These are phyloP conservation scores for Abscondita cerata DNA, from an alignment of 2,888 invertebrate genomes.

Conservation along the genomic window DNA sequence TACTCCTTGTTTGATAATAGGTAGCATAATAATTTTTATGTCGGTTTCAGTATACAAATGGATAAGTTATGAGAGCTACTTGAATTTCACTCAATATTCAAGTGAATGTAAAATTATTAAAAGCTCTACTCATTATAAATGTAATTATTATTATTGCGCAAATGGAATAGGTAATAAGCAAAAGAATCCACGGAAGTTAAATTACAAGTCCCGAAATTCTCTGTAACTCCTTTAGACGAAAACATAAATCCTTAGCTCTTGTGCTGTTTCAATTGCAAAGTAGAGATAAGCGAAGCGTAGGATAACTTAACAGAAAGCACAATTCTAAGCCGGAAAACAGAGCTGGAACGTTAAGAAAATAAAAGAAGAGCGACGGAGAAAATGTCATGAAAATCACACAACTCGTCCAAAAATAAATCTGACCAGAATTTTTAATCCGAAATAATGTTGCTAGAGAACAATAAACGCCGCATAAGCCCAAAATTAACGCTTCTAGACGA, in stretches of 20 bases:
- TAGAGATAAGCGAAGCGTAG: constrained; percentile 33
- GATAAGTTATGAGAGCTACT: too few species aligned
- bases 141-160: too few species aligned
- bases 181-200: constrained; percentile 3
- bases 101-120: too few species aligned
- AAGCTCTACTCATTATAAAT: too few species aligned
- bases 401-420: constrained; percentile 49
- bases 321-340: constrained; percentile 33
- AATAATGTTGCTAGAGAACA: constrained; percentile 38
- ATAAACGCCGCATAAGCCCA: constrained; percentile 32
- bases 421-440: constrained; percentile 50
- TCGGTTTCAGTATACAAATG: too few species aligned
- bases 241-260: constrained; percentile 29
- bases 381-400: constrained; percentile 50
- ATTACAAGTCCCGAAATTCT: constrained; percentile 3
- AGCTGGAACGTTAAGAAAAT: constrained; percentile 41
- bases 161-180: not conserved
- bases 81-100: too few species aligned
- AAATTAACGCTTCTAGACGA: constrained; percentile 33
- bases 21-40: too few species aligned
- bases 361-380: constrained; percentile 42
- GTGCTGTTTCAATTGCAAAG: constrained; percentile 35
- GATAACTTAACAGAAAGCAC: constrained; percentile 31
- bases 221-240: constrained; percentile 16
- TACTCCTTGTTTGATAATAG: too few species aligned